These are phyloP conservation scores for Smittia sp. DNA, from an alignment of 2,888 invertebrate species.

Conservation along the genomic window DNA sequence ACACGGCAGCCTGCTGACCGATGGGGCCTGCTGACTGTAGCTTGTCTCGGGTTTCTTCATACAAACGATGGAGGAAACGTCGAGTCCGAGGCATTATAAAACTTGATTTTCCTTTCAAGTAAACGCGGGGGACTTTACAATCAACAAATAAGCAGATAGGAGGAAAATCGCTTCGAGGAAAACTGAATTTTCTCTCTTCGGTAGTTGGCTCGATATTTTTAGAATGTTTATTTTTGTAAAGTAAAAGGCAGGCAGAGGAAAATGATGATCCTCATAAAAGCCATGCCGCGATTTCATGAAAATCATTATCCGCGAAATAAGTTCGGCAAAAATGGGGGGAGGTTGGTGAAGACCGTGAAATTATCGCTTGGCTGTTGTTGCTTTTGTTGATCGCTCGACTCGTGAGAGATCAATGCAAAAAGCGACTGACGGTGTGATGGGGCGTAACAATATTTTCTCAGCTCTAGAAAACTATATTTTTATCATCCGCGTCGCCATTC, in stretches of 20 bases:
- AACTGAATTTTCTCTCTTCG: neutral
- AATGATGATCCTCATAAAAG: constrained; percentile 30
- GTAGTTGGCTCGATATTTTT: constrained; percentile 26
- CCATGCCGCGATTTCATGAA: constrained; percentile 1
- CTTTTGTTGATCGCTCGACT: neutral
- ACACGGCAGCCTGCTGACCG: neutral
- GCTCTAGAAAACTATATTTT: neutral
- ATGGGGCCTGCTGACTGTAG: neutral
- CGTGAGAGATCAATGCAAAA: neutral
- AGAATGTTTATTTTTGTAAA: constrained; percentile 31
- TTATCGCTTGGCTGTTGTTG: neutral
- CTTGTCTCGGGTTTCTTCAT: too few species aligned
- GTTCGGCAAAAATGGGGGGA: neutral
- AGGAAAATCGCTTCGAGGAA: neutral
- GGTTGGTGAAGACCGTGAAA: neutral
- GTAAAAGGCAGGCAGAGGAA: neutral
- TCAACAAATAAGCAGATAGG: neutral
- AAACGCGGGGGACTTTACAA: neutral
- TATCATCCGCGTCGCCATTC: neutral
- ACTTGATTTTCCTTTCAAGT: neutral
- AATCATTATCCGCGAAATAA: constrained; percentile 2
- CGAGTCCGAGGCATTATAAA: neutral
- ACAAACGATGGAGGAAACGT: neutral
- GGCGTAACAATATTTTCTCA: neutral
- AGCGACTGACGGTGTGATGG: too few species aligned